These are phyloP conservation scores for Betta splendens DNA, from an alignment of 2,797 vertebrate genomes.

Conservation along the genomic window DNA sequence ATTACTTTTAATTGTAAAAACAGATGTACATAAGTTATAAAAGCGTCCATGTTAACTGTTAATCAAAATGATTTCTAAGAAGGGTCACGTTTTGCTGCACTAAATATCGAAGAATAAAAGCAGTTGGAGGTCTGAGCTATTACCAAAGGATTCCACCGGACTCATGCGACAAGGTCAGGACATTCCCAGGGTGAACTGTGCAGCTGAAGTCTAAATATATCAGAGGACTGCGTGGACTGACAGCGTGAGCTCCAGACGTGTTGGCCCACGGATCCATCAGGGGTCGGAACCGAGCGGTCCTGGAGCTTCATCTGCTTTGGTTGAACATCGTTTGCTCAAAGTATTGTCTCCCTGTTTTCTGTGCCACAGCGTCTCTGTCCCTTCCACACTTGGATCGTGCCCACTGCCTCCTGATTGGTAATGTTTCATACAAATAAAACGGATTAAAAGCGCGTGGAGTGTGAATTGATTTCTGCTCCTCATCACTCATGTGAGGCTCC, in stretches of 20 bases:
- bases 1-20: conserved; percentile 49
- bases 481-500: not conserved
- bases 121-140: conserved; percentile 34
- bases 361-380: conserved; percentile 29
- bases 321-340: conserved; percentile 39
- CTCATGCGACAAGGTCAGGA: conserved; percentile 9
- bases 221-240: conserved; percentile 14
- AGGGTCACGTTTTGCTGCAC: conserved; percentile 6
- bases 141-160: conserved; percentile 43
- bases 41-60: conserved; percentile 32
- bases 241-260: conserved; percentile 27
- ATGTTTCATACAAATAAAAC: conserved; percentile 74
- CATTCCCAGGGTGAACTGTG: not conserved
- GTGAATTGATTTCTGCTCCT: conserved; percentile 17
- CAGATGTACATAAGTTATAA: conserved; percentile 65
- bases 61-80: conserved; percentile 5
- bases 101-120: conserved; percentile 31
- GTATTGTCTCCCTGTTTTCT: conserved; percentile 38
- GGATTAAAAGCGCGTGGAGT: conserved; percentile 21
- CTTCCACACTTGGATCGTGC: conserved; percentile 41
- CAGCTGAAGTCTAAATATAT: conserved; percentile 13
- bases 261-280: not conserved
- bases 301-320: conserved; percentile 12
- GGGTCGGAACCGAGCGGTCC: conserved; percentile 20
- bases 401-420: conserved; percentile 57